Evolutionary conservation across 2,888 invertebrate species (phyloP).

Genomic region (Epirrhoe tristata): DNA sequence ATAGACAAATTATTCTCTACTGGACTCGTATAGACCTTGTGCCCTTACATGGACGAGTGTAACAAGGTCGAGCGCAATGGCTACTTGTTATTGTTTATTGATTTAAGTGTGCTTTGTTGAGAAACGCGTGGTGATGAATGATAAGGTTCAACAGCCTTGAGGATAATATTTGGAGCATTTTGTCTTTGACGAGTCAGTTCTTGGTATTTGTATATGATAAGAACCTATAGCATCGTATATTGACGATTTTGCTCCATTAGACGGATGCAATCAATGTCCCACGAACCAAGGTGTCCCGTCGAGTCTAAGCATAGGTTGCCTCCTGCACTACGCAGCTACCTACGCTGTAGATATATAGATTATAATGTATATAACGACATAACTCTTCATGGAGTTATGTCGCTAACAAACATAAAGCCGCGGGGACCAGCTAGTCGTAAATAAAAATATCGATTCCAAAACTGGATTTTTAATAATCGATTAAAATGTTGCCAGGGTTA

Average conservation of each 20-base stretch:
- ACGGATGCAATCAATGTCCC: too few species aligned
- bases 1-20: slow-evolving; percentile 23
- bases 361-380: too few species aligned
- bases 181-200: too few species aligned
- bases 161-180: neutral
- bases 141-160: neutral
- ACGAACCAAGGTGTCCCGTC: too few species aligned
- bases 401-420: neutral
- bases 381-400: too few species aligned
- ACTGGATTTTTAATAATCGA: slow-evolving; percentile 6
- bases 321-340: too few species aligned
- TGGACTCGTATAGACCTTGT: slow-evolving; percentile 12
- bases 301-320: too few species aligned
- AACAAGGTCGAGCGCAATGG: slow-evolving; percentile 20
- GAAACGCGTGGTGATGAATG: neutral
- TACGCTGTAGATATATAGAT: too few species aligned
- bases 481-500: slow-evolving; percentile 1
- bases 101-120: slow-evolving; percentile 5
- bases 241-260: too few species aligned
- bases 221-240: too few species aligned
- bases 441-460: slow-evolving; percentile 4
- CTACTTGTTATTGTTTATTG: slow-evolving; percentile 16
- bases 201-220: too few species aligned
- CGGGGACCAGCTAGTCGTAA: neutral
- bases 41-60: slow-evolving; percentile 17